Percentiles rank a stretch among this genome's conserved stretches.
Evolutionary conservation across 1,140 invertebrate genomes (phyloP).

Genomic region (Drosophila nikananu): DNA sequence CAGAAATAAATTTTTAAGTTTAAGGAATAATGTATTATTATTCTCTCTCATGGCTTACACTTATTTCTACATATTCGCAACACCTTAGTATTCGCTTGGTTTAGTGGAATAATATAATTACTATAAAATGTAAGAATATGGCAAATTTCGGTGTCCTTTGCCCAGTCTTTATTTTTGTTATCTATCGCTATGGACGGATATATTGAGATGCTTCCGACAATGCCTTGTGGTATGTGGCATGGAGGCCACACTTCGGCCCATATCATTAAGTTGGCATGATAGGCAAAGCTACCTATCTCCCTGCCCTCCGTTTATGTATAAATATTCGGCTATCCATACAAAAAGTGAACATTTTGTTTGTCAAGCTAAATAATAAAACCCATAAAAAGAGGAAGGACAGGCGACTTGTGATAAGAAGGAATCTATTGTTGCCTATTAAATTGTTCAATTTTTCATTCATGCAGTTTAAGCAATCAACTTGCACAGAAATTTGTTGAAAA

Average conservation of each 20-base stretch:
- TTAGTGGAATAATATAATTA: background rate
- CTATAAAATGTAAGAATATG: background rate
- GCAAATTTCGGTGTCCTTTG: background rate
- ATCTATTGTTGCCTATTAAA: slow-evolving; percentile 61
- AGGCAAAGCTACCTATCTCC: slow-evolving; percentile 18
- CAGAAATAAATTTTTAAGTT: no score
- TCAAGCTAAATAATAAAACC: slow-evolving; percentile 51
- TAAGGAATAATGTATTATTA: no score
- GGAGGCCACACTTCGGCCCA: slow-evolving; percentile 47
- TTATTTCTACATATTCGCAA: background rate
- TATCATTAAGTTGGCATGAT: slow-evolving; percentile 72
- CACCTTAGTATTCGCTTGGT: background rate
- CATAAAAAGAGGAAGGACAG: slow-evolving; percentile 36
- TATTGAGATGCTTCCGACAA: slow-evolving; percentile 64
- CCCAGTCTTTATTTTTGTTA: slow-evolving; percentile 24
- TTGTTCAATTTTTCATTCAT: slow-evolving; percentile 52
- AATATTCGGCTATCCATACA: slow-evolving; percentile 6
- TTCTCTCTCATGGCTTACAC: no score
- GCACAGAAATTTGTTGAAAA: no score
- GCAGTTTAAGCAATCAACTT: no score
- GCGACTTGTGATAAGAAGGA: slow-evolving; percentile 10
- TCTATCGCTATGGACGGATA: slow-evolving; percentile 58
- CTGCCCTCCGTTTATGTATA: background rate
- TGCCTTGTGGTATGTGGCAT: slow-evolving; percentile 52
- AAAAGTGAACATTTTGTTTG: slow-evolving; percentile 39